Base-by-base conservation (phyloP, 2,113 vertebrate genomes). In the Chroicocephalus ridibundus region DNA sequence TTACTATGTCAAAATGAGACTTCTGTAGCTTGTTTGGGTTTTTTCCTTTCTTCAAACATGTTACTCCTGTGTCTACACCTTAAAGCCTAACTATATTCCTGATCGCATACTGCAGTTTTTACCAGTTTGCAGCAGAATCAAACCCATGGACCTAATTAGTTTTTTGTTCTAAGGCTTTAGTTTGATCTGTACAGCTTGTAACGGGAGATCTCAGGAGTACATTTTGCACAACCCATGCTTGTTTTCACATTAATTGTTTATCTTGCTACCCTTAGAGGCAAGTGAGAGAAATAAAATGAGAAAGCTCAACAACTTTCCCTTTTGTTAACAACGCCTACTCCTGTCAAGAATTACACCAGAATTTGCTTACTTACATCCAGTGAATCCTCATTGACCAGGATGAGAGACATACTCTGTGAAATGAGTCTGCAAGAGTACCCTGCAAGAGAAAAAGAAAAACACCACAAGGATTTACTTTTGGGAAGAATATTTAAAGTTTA, bases 341-440 rank as follows among this genome's bases (percentile, higher is more conserved):
- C 66, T 25, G 31, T 21, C 42, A 88, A 92, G 47, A 75, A 68
- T 15, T 84, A 54, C 2, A 94, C 44, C 8, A 66, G 32, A 95
- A 84, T 51, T 77, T 44, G 40, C 18, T 87, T 91, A 99, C 99
- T 99, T 98, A 99, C 99, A 69, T 99, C 99, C 93, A 99, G 97
- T 3, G 99, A 99, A 95, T 99, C 99, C 95, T 99, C 99, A 64
- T 99, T 99, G 98, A 99, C 97, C 36, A 99, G 97, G 97, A 99
- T 98, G 87, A 99, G 99, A 97, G 99, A 99, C 99, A 99, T 99
- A 94, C 98, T 99, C 91, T 99, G 99, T 46, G 99, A 99, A 77
- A 99, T 98, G 91, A 99, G 97, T 62, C 98, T 98, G 97, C 99
- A 99, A 65, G 99, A 99, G 87, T 99, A 99, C 66, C 99, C 99